Conservation (phyloP, 2,888 invertebrate species). For the Lycocerus yunnanus region DNA sequence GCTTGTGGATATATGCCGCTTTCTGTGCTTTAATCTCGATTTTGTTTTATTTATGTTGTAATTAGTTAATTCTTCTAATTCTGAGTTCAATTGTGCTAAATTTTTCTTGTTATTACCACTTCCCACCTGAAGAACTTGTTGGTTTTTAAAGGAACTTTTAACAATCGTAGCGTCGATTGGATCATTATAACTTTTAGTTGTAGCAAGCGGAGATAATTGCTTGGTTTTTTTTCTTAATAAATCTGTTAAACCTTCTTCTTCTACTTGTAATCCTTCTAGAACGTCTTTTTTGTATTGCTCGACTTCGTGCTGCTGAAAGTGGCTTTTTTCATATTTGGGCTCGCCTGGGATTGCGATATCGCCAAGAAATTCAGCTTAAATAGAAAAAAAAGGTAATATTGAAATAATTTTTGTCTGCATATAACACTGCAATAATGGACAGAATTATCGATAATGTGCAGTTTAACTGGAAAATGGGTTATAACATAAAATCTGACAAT, state of each 20-base stretch:
- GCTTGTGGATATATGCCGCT: neutral
- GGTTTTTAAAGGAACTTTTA: conserved; percentile 35
- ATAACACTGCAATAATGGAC: neutral
- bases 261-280: conserved; percentile 81
- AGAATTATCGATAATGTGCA: neutral
- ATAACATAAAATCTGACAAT: conserved; percentile 15
- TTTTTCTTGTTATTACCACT: neutral
- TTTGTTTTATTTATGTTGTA: neutral
- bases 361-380: conserved; percentile 79
- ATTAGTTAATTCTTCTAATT: neutral
- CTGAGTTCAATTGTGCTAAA: neutral
- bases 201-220: conserved; percentile 57
- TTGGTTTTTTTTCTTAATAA: conserved; percentile 73
- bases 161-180: conserved; percentile 41
- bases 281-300: conserved; percentile 83
- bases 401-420: neutral
- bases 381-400: conserved; percentile 36
- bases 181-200: conserved; percentile 48
- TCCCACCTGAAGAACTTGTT: conserved; percentile 35
- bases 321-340: conserved; percentile 39
- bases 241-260: conserved; percentile 82
- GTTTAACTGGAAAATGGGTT: neutral
- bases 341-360: conserved; percentile 76
- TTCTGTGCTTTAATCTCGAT: neutral
- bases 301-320: conserved; percentile 71